Evolutionary conservation across 2,888 invertebrate species (phyloP), one percentile per base, ranked within the genome.

Genomic region (Syrphus vitripennis): DNA sequence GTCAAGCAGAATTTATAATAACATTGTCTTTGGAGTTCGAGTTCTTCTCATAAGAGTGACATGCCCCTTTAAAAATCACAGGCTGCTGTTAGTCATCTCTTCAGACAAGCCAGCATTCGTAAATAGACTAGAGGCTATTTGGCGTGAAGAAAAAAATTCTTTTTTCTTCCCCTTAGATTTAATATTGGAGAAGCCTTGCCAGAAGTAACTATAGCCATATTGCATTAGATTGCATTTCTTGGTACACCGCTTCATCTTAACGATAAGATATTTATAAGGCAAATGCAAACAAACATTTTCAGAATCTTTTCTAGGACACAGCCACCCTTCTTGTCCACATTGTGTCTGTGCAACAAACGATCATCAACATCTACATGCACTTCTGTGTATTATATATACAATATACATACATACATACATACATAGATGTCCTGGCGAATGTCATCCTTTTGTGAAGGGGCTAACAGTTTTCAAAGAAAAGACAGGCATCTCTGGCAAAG

Each of bases 201-300:
- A 84, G 65, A 76, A 81, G 81, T 84, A 61, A 81, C 84, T 84
- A 81, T 84, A 63, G 81, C 67, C 72, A 84, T 81, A 84, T 84
- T 84, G 84, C 81, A 84, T 84, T 81, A 84, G 81, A 84, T 84
- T 84, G 84, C 76, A 77, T 84, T 81, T 84, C 84, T 84, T 84
- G 84, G 84, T 84, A 81, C 67, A 84, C 84, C 84, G 84, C 84
- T 84, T 81, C 84, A 76, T 83, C 80, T 80, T 75, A 83, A 80
- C 69, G 86, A 82, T 82, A 86, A 82, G 86, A 87, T 79, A 83
- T 87, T 87, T 87, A 87, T 83, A 87, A 87, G 78, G 45, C 78
- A 79, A 87, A 87, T 59, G 78, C 79, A 87, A 87, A 87, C 87
- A 87, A 87, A 79, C 72, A 78, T 79, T 83, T 74, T 70, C 61